Evolutionary conservation across 2,797 vertebrate genomes (phyloP), one percentile per base, ranked within the genome.

Genomic region (Bradypodion pumilum): DNA sequence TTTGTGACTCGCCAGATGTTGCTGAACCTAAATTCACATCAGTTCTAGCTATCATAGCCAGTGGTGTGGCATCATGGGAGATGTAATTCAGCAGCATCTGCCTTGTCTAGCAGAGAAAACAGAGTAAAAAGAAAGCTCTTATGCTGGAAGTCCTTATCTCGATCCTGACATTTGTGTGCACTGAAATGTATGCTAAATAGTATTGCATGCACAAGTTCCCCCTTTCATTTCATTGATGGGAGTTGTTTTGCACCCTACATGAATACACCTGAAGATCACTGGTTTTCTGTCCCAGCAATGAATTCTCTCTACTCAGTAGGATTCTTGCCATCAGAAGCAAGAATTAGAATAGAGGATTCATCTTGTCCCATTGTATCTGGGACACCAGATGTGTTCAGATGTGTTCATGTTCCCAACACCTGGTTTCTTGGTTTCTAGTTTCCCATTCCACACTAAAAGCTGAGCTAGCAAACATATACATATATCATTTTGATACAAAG

Each of bases 361-460:
- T 56, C 52, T 56, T 56, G 52, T 19, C 52, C 7, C 52, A 19
- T 56, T 19, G 16, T 16, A 56, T 19, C 52, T 56, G 52, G 13
- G 52, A 56, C 52, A 21, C 15, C 19, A 56, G 52, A 19, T 52
- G 49, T 15, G 16, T 52, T 56, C 52, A 56, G 2, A 19, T 19
- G 52, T 16, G 15, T 56, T 5, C 19, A 21, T 21, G 16, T 21
- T 56, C 56, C 52, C 52, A 56, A 56, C 52, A 56, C 16, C 52
- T 40, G 16, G 49, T 35, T 74, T 12, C 49, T 75, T 75, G 19
- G 8, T 56, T 75, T 10, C 12, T 16, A 35, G n/a, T n/a, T n/a
- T n/a, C n/a, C n/a, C n/a, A n/a, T 74, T 6, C 1, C 49, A 29
- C 25, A 37, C 87, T 86, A 65, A 76, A 87, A 10, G 21, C 46